phyloP scores from a whole-genome alignment of 2,797 vertebrate species.

The Manis crassicaudata region DNA sequence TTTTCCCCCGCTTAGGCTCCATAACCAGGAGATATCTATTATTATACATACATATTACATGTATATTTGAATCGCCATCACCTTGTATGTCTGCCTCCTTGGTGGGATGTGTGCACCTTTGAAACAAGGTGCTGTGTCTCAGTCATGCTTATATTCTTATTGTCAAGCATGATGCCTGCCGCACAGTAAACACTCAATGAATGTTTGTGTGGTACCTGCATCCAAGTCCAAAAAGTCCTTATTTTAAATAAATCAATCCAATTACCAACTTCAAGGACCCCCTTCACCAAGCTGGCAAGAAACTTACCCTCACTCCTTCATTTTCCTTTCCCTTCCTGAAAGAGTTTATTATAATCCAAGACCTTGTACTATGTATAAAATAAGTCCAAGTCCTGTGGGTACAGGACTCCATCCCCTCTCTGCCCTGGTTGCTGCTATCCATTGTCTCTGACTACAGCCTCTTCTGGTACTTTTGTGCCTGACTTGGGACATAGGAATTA shows the following conservation, averaged over 20 bases:
- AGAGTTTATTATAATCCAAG: background rate
- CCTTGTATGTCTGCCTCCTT: background rate
- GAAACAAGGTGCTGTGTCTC: background rate
- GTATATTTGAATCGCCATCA: background rate
- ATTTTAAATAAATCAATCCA: slow-evolving; percentile 17
- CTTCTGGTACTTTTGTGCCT: background rate
- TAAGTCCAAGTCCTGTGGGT: background rate
- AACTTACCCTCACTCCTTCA: background rate
- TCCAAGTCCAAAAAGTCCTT: background rate
- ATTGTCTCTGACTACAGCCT: background rate
- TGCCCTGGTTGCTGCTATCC: background rate
- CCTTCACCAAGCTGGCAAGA: background rate
- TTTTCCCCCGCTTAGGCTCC: background rate
- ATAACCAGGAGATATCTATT: background rate
- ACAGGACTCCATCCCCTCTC: background rate
- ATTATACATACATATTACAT: background rate
- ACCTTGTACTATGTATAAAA: background rate
- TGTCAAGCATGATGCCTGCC: background rate
- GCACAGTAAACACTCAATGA: background rate
- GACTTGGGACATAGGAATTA: background rate
- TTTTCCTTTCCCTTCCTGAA: background rate
- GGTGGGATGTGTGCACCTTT: background rate
- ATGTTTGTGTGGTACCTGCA: background rate
- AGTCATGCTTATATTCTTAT: background rate
- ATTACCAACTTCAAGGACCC: background rate